phyloP scores from a whole-genome alignment of 2,113 vertebrate genomes.

The Alouatta palliata region DNA sequence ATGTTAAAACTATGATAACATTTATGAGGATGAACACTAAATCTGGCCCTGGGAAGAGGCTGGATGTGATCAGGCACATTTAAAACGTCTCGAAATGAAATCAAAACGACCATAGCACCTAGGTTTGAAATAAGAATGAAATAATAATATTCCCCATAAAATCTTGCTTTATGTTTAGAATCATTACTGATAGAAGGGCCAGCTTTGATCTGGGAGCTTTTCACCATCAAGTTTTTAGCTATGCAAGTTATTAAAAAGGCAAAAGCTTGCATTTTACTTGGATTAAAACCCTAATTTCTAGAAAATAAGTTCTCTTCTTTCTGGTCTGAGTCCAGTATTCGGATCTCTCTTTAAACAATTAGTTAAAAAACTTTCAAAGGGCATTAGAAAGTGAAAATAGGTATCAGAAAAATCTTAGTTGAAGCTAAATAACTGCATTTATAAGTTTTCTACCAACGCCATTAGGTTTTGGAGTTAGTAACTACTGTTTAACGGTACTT shows the following conservation, averaged over 20 bases:
- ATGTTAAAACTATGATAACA: conserved; percentile 5
- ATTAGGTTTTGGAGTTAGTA: conserved; percentile 44
- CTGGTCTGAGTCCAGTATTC: neutral
- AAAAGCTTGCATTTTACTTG: neutral
- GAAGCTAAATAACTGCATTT: neutral
- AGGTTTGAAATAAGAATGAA: neutral
- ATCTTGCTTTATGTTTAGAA: neutral
- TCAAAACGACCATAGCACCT: neutral
- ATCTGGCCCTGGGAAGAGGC: neutral
- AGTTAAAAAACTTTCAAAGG: neutral
- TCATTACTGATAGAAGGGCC: neutral
- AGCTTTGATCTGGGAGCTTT: neutral
- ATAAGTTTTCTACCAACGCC: neutral
- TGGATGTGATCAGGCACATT: neutral
- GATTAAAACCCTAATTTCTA: neutral
- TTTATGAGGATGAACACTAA: conserved; percentile 15
- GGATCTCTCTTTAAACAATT: neutral
- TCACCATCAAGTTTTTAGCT: neutral
- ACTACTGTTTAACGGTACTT: conserved; percentile 57
- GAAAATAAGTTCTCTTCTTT: neutral
- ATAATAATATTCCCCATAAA: neutral
- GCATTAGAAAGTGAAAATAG: neutral
- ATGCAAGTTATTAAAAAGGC: neutral
- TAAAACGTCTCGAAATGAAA: neutral
- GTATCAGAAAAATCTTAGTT: neutral